phyloP scores from a whole-genome alignment of 2,113 vertebrate species.

The Rhinichthys klamathensis region DNA sequence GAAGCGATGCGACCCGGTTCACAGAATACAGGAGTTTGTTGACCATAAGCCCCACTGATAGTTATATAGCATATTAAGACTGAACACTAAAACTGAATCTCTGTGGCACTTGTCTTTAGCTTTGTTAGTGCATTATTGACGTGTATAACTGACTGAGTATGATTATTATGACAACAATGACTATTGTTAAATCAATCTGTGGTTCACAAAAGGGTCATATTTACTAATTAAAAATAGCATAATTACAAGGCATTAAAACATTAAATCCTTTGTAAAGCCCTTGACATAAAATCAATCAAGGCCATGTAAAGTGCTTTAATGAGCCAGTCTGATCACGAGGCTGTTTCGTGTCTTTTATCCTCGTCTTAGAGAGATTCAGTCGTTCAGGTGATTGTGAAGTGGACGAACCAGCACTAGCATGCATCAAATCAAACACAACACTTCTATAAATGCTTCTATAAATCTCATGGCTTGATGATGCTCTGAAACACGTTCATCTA shows the following conservation, averaged over 20 bases:
- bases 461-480: no score
- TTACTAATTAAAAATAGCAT: constrained; percentile 92
- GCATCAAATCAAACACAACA: no score
- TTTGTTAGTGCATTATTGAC: neutral
- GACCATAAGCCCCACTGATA: no score
- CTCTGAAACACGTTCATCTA: no score
- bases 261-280: constrained; percentile 79
- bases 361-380: no score
- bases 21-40: no score
- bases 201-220: constrained; percentile 84
- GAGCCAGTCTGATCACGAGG: neutral
- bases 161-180: constrained; percentile 18
- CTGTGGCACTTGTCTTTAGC: neutral
- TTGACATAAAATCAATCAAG: constrained; percentile 73
- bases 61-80: neutral
- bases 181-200: constrained; percentile 89
- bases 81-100: neutral
- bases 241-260: constrained; percentile 86
- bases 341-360: no score
- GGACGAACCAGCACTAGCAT: no score
- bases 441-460: no score
- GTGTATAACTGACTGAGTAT: neutral
- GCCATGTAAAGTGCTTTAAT: constrained; percentile 62
- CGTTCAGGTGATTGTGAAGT: no score
- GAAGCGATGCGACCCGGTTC: no score